phyloP scores from a whole-genome alignment of 2,113 vertebrate species.

The Struthio camelus region DNA sequence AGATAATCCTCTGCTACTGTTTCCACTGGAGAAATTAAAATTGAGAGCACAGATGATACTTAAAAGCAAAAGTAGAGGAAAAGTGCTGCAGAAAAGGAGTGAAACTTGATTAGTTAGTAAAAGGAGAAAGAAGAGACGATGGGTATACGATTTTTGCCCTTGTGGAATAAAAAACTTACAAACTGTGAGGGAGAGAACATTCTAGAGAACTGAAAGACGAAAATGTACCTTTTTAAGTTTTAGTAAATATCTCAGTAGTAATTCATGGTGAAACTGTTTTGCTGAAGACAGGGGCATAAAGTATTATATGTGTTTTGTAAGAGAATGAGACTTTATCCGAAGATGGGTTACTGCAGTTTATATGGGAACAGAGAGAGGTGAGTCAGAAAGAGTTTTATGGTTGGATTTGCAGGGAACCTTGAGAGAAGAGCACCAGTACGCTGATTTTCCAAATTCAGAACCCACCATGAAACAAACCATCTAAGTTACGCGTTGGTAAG shows the following conservation, averaged over 20 bases:
- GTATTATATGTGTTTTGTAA: neutral
- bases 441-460: conserved; percentile 51
- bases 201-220: neutral
- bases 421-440: neutral
- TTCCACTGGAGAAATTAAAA: neutral
- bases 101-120: neutral
- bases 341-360: neutral
- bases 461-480: neutral
- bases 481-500: conserved; percentile 18
- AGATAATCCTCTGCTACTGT: neutral
- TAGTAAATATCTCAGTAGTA: neutral
- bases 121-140: neutral
- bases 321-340: neutral
- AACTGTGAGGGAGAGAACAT: neutral
- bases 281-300: neutral
- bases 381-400: conserved; percentile 39
- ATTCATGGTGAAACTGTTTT: neutral
- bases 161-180: neutral
- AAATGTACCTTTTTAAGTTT: neutral
- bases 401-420: conserved; percentile 47
- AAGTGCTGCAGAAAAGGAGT: neutral
- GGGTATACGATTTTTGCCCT: neutral
- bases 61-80: neutral
- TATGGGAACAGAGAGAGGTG: neutral
- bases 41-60: neutral